Evolutionary conservation across 92 coral and sea anemone species (phyloP).

Genomic region (Isaurus tuberculatus): DNA sequence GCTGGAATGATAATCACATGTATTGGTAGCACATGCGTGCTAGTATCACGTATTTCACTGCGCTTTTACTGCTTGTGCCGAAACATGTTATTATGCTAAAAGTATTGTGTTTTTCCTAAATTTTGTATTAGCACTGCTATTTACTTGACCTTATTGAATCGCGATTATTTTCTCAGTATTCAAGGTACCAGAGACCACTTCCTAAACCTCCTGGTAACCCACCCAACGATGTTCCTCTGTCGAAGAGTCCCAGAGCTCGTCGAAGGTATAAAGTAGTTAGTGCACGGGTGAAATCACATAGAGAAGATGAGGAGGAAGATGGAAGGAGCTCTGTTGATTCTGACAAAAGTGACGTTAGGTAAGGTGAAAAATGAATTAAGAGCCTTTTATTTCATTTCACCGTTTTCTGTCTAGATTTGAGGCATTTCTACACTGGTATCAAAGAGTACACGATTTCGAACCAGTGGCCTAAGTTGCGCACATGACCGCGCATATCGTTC

Average conservation of each 20-base stretch:
- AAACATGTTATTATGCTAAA: too few species aligned
- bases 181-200: constrained; percentile 66
- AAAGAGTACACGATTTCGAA: too few species aligned
- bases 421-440: too few species aligned
- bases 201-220: constrained; percentile 77
- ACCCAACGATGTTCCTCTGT: constrained; percentile 57
- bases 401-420: not conserved
- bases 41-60: too few species aligned
- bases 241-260: constrained; percentile 86
- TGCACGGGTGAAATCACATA: constrained; percentile 54
- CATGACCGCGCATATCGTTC: too few species aligned
- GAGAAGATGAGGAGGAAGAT: constrained; percentile 70
- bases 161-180: not conserved
- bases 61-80: too few species aligned
- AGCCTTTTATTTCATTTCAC: not conserved
- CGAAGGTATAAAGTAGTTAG: constrained; percentile 79
- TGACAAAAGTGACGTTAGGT: constrained; percentile 82
- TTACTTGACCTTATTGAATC: not conserved
- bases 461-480: too few species aligned
- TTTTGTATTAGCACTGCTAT: too few species aligned
- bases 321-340: constrained; percentile 76
- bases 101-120: too few species aligned
- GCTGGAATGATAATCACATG: too few species aligned
- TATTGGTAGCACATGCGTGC: too few species aligned
- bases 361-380: not conserved